Base-by-base conservation (phyloP, 2,797 vertebrate species). In the Nannoperca obscura region DNA sequence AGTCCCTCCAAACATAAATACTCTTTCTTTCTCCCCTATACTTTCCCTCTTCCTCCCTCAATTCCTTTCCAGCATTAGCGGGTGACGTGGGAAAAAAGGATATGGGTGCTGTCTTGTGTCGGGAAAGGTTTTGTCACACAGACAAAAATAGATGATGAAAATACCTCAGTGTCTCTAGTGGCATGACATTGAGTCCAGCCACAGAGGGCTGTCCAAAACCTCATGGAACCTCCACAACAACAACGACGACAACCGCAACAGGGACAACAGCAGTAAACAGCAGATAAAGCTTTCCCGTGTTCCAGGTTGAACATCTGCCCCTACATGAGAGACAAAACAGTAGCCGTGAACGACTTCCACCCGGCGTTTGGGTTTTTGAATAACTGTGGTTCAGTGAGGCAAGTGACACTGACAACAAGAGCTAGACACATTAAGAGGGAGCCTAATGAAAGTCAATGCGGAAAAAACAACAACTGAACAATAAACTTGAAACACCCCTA, bases 91-190 rank as follows among this genome's bases (percentile, higher is more conserved):
- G 58, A 70, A 79, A 79, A 71, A 73, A 66, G 58, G 53, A 91
- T 89, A 85, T 59, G 85, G 79, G 81, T 68, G 36, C 85, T 71
- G 78, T 69, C 74, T 81, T 67, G 38, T 66, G 80, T 83, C 83
- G 77, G 64, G 42, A 82, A 79, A 71, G 78, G 60, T 40, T 74
- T 64, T 86, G 40, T 64, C 74, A 87, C 47, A 75, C 27, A 65
- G 30, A 78, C 71, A 63, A 61, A 88, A 86, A 78, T 55, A 80
- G 57, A 87, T 58, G 22, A 77, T 71, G 55, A 75, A 82, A 90
- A 80, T 71, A 76, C 72, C 78, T 86, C 66, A 58, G 3, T 57
- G 67, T 76, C 67, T 78, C 70, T 32, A 11, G 32, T 78, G 74
- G 76, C 76, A 67, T 77, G 46, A 74, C 66, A 61, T 67, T 32